These are phyloP conservation scores for Xylota sylvarum DNA, from an alignment of 2,888 invertebrate species.

Conservation along the genomic window DNA sequence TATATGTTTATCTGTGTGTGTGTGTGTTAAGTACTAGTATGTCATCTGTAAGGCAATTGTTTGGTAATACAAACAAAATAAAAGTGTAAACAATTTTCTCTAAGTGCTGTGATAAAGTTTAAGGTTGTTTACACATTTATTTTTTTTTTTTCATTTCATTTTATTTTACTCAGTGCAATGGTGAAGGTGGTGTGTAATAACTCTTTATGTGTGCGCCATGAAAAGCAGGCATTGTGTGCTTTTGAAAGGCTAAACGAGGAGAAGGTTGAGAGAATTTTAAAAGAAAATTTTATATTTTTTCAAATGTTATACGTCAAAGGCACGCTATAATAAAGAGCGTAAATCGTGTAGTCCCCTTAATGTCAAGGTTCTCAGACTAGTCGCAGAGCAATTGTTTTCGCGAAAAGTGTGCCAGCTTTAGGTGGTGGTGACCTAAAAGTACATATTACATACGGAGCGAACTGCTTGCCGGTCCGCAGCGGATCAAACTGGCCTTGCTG, in stretches of 20 bases:
- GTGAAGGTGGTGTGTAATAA: background rate
- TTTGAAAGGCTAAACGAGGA: background rate
- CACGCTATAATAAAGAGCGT: too few relatives aligned
- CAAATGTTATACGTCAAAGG: background rate
- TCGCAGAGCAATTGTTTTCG: too few relatives aligned
- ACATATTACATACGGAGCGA: too few relatives aligned
- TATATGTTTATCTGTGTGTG: background rate
- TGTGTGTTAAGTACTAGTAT: background rate
- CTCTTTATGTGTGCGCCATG: background rate
- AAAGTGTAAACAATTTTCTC: constrained; percentile 25
- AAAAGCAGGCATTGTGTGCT: background rate
- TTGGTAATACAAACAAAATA: background rate
- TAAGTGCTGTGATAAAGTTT: constrained; percentile 22
- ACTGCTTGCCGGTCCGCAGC: too few relatives aligned
- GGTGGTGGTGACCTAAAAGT: too few relatives aligned
- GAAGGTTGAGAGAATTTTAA: background rate
- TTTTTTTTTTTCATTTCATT: background rate
- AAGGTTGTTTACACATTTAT: constrained; percentile 5
- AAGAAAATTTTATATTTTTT: background rate
- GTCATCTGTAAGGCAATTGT: background rate
- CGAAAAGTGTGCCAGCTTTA: too few relatives aligned
- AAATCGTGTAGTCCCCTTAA: too few relatives aligned
- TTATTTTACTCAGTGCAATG: background rate
- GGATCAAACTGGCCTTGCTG: too few relatives aligned
- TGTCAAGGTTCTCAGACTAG: too few relatives aligned